Evolutionary conservation across 2,797 vertebrate genomes (phyloP).

Genomic region (Bovichtus diacanthus): DNA sequence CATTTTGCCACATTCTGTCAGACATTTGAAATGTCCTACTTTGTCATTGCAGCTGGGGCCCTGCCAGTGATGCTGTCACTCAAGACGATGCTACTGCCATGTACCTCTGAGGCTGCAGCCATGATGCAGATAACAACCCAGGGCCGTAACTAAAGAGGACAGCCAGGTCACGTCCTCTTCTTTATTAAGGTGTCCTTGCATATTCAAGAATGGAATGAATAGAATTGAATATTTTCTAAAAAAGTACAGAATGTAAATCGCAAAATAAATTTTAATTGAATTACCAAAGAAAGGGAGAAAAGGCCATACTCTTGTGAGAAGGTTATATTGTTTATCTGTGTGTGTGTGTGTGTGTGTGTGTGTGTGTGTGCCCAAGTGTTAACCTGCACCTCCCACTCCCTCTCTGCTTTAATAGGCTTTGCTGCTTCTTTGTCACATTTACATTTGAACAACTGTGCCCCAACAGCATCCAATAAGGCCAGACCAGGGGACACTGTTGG

Average conservation of each 20-base stretch:
- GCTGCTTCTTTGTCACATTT: conserved; percentile 69
- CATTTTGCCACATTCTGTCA: conserved; percentile 2
- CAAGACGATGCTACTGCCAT: conserved; percentile 4
- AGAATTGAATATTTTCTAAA: neutral
- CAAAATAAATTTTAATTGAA: conserved; percentile 24
- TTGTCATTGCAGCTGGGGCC: conserved; percentile 8
- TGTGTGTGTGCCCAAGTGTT: conserved; percentile 16
- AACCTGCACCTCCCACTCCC: conserved; percentile 15
- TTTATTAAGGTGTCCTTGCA: conserved; percentile 5
- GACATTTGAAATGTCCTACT: conserved; percentile 24
- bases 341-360: conserved; percentile 5
- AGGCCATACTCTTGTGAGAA: conserved; percentile 2
- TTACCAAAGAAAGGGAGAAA: neutral
- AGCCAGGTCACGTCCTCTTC: neutral
- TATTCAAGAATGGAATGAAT: conserved; percentile 1
- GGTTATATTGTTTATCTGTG: conserved; percentile 6
- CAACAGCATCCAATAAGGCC: conserved; percentile 35
- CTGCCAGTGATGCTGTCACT: conserved; percentile 26
- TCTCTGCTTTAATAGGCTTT: conserved; percentile 51
- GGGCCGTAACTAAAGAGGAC: conserved; percentile 12
- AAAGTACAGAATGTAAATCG: neutral
- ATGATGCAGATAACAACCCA: conserved; percentile 17
- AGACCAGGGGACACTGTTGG: conserved; percentile 45
- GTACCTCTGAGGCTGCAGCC: conserved; percentile 1
- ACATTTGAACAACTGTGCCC: conserved; percentile 70